Evolutionary conservation across 2,888 invertebrate species (phyloP).

Genomic region (Vanessa cardui): DNA sequence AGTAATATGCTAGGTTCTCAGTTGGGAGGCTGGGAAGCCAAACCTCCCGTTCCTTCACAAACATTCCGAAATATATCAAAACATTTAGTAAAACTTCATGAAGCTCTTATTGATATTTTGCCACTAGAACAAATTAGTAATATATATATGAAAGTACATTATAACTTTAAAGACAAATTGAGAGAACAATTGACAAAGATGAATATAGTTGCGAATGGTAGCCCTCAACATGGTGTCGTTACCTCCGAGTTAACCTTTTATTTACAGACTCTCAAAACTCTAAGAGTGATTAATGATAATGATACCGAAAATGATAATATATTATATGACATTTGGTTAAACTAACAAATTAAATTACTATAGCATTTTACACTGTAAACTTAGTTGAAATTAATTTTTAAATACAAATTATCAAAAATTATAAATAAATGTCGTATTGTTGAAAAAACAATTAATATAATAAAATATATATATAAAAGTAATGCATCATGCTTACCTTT

Average conservation of each 20-base stretch:
- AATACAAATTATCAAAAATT: neutral
- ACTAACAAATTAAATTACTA: constrained; percentile 58
- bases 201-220: constrained; percentile 97
- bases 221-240: constrained; percentile 97
- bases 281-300: constrained; percentile 89
- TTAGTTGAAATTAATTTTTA: neutral
- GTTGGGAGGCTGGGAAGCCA: constrained; percentile 94
- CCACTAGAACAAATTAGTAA: constrained; percentile 90
- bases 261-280: constrained; percentile 91
- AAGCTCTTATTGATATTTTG: constrained; percentile 93
- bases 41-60: constrained; percentile 96
- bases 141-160: constrained; percentile 90
- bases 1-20: constrained; percentile 92
- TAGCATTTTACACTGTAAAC: constrained; percentile 2
- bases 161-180: constrained; percentile 93
- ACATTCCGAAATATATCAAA: constrained; percentile 93
- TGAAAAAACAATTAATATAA: too few relatives aligned
- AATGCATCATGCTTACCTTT: neutral
- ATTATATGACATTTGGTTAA: constrained; percentile 92
- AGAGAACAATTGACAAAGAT: constrained; percentile 92
- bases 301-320: constrained; percentile 87
- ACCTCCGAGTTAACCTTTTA: constrained; percentile 96
- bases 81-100: constrained; percentile 95
- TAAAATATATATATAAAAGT: constrained; percentile 2
- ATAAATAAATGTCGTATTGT: neutral